Conservation (phyloP, 2,888 invertebrate species). For the Syrista parreyssii region DNA sequence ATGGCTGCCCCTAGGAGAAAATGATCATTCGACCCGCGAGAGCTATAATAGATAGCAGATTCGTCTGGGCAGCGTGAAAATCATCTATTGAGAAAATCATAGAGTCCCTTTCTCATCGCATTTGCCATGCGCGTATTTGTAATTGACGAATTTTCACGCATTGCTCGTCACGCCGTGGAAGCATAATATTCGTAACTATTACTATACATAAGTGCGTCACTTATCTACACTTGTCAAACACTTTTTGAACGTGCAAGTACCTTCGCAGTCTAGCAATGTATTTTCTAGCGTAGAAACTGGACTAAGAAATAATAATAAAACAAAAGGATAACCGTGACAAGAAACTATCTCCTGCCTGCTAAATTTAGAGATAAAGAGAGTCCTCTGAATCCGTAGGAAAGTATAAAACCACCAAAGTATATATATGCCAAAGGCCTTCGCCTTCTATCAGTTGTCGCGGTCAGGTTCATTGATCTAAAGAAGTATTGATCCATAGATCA, state of each 20-base stretch:
- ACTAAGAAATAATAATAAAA: not conserved
- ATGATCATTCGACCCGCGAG: not conserved
- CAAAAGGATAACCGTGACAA: not conserved
- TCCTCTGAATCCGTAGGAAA: not conserved
- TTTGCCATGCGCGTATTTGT: not conserved
- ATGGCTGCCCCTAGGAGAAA: not conserved
- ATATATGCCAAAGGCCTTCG: not conserved
- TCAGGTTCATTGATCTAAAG: not conserved
- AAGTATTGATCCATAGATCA: not conserved
- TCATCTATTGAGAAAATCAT: not conserved
- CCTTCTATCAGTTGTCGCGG: too few species aligned
- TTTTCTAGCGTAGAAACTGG: not conserved
- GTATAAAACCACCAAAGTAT: not conserved
- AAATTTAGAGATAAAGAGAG: not conserved
- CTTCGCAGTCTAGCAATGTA: not conserved
- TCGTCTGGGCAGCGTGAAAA: not conserved
- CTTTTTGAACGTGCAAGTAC: too few species aligned
- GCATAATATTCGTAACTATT: not conserved
- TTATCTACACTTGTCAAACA: not conserved
- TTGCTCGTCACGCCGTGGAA: not conserved
- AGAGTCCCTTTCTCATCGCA: not conserved
- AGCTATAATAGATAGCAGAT: not conserved
- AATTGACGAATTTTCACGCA: not conserved
- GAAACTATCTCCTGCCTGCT: not conserved
- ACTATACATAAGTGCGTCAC: not conserved